phyloP scores from a whole-genome alignment of 2,113 vertebrate genomes.

The Leiothrix lutea region DNA sequence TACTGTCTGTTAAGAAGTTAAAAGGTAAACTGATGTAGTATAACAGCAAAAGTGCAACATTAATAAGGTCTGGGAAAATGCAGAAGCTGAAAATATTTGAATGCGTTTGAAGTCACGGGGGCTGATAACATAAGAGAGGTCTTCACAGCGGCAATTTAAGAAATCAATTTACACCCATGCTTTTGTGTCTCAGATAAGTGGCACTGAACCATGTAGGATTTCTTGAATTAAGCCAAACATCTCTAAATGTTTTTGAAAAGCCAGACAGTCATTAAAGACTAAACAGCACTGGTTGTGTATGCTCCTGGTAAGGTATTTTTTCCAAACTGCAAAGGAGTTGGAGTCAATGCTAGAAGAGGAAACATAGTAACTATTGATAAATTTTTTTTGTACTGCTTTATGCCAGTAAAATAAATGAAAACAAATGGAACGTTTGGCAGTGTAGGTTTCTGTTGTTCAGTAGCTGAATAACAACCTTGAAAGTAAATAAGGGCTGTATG shows the following conservation, averaged over 20 bases:
- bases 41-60: not conserved
- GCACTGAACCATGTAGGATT: not conserved
- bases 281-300: not conserved
- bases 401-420: not conserved
- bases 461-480: not conserved
- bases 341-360: not conserved
- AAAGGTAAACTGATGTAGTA: not conserved
- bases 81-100: not conserved
- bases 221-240: not conserved
- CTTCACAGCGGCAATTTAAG: not conserved
- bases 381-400: not conserved
- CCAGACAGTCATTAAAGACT: not conserved
- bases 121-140: not conserved
- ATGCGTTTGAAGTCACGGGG: not conserved
- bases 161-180: not conserved
- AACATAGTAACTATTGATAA: not conserved
- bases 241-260: not conserved
- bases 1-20: not conserved
- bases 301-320: not conserved
- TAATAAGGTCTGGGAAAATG: not conserved
- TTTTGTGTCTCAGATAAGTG: not conserved
- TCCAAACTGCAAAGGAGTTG: not conserved
- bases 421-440: not conserved
- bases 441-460: not conserved
- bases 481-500: not conserved